Evolutionary conservation across 2,797 vertebrate species (phyloP).

Genomic region (Syngnathus acus): DNA sequence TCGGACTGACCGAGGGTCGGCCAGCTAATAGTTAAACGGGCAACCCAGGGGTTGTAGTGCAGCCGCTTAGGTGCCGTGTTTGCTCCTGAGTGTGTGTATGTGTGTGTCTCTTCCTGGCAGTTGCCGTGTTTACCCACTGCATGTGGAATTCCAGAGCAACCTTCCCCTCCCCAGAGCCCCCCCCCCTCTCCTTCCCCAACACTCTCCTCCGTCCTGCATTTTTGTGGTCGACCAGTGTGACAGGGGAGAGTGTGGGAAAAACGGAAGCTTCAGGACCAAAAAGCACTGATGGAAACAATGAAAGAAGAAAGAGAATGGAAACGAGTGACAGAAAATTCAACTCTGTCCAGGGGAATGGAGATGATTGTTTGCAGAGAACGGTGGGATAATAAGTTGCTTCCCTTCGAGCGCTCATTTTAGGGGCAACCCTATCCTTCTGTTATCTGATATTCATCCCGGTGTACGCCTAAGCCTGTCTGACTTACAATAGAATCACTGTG

Average conservation of each 20-base stretch:
- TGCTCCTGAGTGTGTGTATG: conserved; percentile 46
- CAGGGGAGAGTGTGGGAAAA: conserved; percentile 98
- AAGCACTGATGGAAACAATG: conserved; percentile 79
- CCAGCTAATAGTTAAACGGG: conserved; percentile 15
- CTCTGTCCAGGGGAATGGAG: conserved; percentile 64
- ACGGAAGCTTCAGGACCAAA: conserved; percentile 88
- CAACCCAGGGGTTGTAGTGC: conserved; percentile 36
- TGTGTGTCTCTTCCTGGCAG: conserved; percentile 71
- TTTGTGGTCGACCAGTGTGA: conserved; percentile 92
- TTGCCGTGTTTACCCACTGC: conserved; percentile 78
- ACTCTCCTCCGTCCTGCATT: conserved; percentile 84
- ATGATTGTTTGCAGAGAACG: conserved; percentile 65
- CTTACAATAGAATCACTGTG: conserved; percentile 54
- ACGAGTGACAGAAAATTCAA: conserved; percentile 73
- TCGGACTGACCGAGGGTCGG: conserved; percentile 9
- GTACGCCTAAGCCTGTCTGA: conserved; percentile 30
- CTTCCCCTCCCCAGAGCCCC: conserved; percentile 75
- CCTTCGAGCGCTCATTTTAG: conserved; percentile 52
- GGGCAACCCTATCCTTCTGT: conserved; percentile 55
- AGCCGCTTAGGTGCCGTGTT: conserved; percentile 67
- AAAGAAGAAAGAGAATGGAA: conserved; percentile 56
- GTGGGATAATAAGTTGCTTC: conserved; percentile 62
- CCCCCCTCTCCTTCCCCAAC: conserved; percentile 51
- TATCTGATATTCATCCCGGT: conserved; percentile 60
- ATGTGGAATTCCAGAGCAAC: conserved; percentile 85